Conservation (phyloP, 2,113 vertebrate genomes). For the Pantherophis guttatus region DNA sequence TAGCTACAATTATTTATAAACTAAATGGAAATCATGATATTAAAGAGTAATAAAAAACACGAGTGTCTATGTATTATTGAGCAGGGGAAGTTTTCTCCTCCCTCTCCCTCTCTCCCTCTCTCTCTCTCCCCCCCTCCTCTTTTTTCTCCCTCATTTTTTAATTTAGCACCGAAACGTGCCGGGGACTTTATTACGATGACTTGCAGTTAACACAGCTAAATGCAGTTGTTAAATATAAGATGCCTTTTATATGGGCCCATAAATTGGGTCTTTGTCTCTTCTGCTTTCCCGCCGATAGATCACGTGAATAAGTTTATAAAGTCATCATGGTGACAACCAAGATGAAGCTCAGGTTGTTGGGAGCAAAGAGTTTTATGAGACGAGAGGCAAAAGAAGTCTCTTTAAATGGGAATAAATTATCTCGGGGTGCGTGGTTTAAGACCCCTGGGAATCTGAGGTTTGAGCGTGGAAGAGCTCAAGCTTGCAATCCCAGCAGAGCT, state of each 20-base stretch:
- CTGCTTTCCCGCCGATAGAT: conserved; percentile 58
- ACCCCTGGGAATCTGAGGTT: background rate
- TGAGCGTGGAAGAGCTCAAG: background rate
- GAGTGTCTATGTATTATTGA: conserved; percentile 77
- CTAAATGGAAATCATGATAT: conserved; percentile 83
- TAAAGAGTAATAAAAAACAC: conserved; percentile 71
- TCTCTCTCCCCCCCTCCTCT: background rate
- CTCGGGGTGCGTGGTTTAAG: background rate
- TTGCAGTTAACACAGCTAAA: conserved; percentile 69
- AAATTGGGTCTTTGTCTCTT: conserved; percentile 60
- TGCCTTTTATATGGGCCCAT: conserved; percentile 58
- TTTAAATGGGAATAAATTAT: conserved; percentile 40
- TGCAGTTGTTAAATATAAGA: conserved; percentile 71
- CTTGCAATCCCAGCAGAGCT: background rate
- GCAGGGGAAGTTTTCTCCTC: conserved; percentile 58
- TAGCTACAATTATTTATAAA: conserved; percentile 88
- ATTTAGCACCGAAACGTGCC: conserved; percentile 67
- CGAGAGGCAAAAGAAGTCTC: conserved; percentile 43
- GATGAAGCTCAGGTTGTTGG: conserved; percentile 52
- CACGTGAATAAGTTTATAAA: conserved; percentile 64
- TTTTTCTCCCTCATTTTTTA: conserved; percentile 52
- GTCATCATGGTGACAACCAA: conserved; percentile 56
- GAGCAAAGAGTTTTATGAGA: conserved; percentile 34
- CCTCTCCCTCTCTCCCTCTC: background rate
- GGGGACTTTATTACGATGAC: conserved; percentile 69